Evolutionary conservation across 2,113 vertebrate genomes (phyloP), one percentile per base, ranked within the genome.

Genomic region (Atrichornis clamosus): DNA sequence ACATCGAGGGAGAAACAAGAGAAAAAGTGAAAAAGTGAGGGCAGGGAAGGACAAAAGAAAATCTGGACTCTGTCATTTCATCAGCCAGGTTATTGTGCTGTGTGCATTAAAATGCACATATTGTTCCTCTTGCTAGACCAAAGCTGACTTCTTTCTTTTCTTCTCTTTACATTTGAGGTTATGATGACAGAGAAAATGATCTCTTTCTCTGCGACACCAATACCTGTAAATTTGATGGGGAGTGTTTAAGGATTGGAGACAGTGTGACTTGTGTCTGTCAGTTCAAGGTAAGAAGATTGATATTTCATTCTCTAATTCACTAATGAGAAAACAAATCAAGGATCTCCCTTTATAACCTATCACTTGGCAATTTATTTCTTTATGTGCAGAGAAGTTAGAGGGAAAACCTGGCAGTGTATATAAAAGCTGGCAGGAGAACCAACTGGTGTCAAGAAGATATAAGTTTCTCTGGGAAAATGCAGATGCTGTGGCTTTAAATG

Each of bases 251-350:
- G 96, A 99, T 99, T 93, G 99, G 99, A 98, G 99, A 99, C 98
- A 99, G 99, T 95, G 99, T 99, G 98, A 99, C 99, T 80, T 99
- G 99, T 98, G 99, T 99, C 98, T 99, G 99, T 96, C 99, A 99
- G 98, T 99, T 99, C 97, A 99, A 99, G 99, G 99, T 99, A 99
- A 99, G 98, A 95, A 89, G 74, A 90, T 73, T 90, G 93, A 74
- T 81, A 59, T 87, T 96, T 98, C 7, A 0, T 97, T 94, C 93
- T 95, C 74, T 97, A 85, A 97, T 96, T 97, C 85, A 19, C 86
- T 96, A 94, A 94, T 49, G 79, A 96, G 85, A 93, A 84, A 97
- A 84, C 92, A 95, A 97, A 95, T 93, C 80, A 82, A 93, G 83
- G 44, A 67, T 87, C 78, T 92, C 59, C 81, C 83, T 96, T 92